A percentile compares a stretch with the other conserved stretches of the same genome.
phyloP scores from a whole-genome alignment of 2,113 vertebrate species.

The Cynoglossus semilaevis region DNA sequence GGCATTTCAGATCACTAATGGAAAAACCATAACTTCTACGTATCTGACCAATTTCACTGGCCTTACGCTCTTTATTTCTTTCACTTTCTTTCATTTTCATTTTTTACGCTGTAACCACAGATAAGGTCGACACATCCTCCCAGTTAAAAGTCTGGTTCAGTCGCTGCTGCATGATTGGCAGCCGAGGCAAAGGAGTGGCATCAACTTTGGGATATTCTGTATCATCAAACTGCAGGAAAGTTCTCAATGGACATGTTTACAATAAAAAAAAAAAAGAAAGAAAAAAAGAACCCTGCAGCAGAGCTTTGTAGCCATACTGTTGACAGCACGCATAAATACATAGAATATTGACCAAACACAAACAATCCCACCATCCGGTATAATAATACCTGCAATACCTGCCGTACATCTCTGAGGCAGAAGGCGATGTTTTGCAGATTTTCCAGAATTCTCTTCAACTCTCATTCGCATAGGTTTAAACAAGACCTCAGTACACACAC shows the following conservation, averaged over 20 bases:
- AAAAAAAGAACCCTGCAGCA: slow-evolving; percentile 25
- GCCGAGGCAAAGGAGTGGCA: slow-evolving; percentile 11
- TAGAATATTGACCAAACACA: slow-evolving; percentile 45
- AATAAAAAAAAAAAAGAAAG: no score
- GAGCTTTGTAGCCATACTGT: slow-evolving; percentile 36
- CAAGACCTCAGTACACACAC: no score
- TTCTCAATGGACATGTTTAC: slow-evolving; percentile 61
- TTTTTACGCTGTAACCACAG: slow-evolving; percentile 20
- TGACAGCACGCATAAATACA: slow-evolving; percentile 56
- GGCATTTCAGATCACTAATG: slow-evolving; percentile 33
- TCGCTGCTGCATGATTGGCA: slow-evolving; percentile 20
- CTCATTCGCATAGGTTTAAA: no score
- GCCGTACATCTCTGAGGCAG: background rate
- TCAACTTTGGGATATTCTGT: slow-evolving; percentile 37
- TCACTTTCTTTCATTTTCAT: slow-evolving; percentile 22
- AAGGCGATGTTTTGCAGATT: slow-evolving; percentile 10
- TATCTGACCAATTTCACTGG: slow-evolving; percentile 7
- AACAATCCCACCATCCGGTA: slow-evolving; percentile 36
- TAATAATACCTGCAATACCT: slow-evolving; percentile 24
- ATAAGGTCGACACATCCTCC: slow-evolving; percentile 27
- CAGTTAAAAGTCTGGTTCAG: slow-evolving; percentile 47
- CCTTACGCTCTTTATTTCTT: slow-evolving; percentile 4
- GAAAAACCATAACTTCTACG: slow-evolving; percentile 40
- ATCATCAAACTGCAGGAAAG: slow-evolving; percentile 55
- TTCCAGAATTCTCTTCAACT: background rate